A percentile compares a stretch with the other conserved stretches of the same genome.
Conservation (phyloP, 2,888 invertebrate genomes). For the Cheilosia pagana region DNA sequence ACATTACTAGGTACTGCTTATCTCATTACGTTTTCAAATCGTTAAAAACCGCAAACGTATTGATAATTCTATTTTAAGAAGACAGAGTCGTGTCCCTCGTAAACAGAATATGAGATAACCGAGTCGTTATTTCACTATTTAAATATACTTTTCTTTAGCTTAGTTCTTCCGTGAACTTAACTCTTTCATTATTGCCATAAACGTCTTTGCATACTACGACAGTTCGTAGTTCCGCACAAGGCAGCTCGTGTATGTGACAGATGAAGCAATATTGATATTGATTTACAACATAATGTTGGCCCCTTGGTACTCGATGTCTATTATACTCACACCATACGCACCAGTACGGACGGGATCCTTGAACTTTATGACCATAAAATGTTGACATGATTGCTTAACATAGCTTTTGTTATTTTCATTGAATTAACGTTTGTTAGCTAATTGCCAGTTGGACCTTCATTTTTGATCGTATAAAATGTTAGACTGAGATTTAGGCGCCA, state of each 20-base stretch:
- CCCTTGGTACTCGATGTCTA: too few species aligned
- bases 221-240: too few species aligned
- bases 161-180: slow-evolving; percentile 19
- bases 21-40: slow-evolving; percentile 18
- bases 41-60: slow-evolving; percentile 11
- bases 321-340: background rate
- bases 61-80: slow-evolving; percentile 48
- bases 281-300: too few species aligned
- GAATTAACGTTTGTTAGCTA: slow-evolving; percentile 16
- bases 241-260: too few species aligned
- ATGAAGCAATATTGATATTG: too few species aligned
- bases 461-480: slow-evolving; percentile 3
- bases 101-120: slow-evolving; percentile 17
- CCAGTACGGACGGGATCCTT: slow-evolving; percentile 21
- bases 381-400: slow-evolving; percentile 16
- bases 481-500: background rate
- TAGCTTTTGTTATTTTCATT: slow-evolving; percentile 19
- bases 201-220: background rate
- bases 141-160: slow-evolving; percentile 22
- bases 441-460: slow-evolving; percentile 34
- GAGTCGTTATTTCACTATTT: slow-evolving; percentile 10
- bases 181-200: background rate
- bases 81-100: slow-evolving; percentile 1
- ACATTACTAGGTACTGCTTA: slow-evolving; percentile 12
- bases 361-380: slow-evolving; percentile 30